A percentile compares a stretch with the other conserved stretches of the same genome.
Evolutionary conservation across 2,797 vertebrate genomes (phyloP).

Genomic region (Pangasius krempfi): DNA sequence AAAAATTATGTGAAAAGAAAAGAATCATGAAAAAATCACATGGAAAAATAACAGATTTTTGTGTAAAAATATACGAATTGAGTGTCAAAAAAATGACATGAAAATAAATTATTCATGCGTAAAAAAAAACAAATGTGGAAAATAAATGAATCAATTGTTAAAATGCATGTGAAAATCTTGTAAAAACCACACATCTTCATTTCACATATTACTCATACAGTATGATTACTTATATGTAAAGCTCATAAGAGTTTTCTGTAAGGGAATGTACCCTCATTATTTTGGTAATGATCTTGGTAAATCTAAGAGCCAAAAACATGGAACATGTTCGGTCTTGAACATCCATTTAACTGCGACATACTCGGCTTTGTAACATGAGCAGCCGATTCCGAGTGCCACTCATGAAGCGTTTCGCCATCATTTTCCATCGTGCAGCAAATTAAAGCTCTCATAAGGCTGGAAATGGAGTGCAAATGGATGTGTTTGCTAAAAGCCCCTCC

Average conservation of each 20-base stretch:
- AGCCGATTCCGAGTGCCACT: slow-evolving; percentile 17
- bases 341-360: slow-evolving; percentile 25
- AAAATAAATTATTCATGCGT: no score
- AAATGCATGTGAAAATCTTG: neutral
- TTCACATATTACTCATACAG: neutral
- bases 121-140: no score
- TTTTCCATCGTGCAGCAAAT: slow-evolving; percentile 1
- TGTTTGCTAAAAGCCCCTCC: slow-evolving; percentile 13
- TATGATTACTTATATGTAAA: neutral
- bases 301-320: slow-evolving; percentile 31
- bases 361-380: slow-evolving; percentile 40
- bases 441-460: slow-evolving; percentile 33
- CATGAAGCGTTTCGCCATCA: neutral
- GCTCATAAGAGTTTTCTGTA: neutral
- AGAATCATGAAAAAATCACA: neutral
- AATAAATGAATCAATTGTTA: no score
- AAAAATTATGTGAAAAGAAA: no score
- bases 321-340: neutral
- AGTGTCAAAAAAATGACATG: no score
- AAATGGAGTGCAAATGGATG: slow-evolving; percentile 29
- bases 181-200: neutral
- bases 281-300: neutral
- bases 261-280: neutral
- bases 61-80: no score
- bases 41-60: no score